Percentiles rank a stretch among this genome's conserved stretches.
Conservation (phyloP, 2,797 vertebrate genomes). For the Sylvilagus floridanus region DNA sequence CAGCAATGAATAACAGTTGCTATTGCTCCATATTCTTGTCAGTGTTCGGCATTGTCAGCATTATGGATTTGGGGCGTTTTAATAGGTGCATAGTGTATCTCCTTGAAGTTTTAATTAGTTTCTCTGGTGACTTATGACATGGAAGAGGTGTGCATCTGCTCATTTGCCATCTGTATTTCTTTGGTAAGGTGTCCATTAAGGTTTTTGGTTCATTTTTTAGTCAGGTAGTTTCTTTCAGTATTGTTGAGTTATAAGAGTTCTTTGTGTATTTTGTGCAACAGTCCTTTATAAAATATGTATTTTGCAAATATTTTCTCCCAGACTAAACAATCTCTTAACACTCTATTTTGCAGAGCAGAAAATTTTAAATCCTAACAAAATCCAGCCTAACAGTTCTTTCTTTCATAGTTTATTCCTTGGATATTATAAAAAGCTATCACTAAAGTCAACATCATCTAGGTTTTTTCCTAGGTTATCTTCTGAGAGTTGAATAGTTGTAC, state of each 20-base stretch:
- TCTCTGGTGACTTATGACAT: background rate
- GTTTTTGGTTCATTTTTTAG: background rate
- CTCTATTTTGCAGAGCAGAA: background rate
- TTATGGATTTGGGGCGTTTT: background rate
- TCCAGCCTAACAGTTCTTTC: background rate
- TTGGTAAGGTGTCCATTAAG: background rate
- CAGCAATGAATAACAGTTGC: background rate
- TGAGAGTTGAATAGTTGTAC: background rate
- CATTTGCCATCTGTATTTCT: background rate
- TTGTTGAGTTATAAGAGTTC: background rate
- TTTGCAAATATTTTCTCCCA: background rate
- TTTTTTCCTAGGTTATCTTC: background rate
- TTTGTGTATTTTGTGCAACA: background rate
- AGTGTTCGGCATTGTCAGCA: background rate
- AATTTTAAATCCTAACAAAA: conserved; percentile 22
- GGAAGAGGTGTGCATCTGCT: background rate
- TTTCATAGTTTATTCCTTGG: background rate
- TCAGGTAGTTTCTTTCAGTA: background rate
- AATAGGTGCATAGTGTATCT: background rate
- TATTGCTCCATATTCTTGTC: background rate
- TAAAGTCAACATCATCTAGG: background rate
- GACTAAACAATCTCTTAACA: background rate
- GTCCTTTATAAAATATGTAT: background rate
- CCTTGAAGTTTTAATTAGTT: conserved; percentile 14
- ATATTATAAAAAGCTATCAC: background rate